Evolutionary conservation across 2,797 vertebrate species (phyloP), one percentile per base, ranked within the genome.

Genomic region (Coregonus ussuriensis): DNA sequence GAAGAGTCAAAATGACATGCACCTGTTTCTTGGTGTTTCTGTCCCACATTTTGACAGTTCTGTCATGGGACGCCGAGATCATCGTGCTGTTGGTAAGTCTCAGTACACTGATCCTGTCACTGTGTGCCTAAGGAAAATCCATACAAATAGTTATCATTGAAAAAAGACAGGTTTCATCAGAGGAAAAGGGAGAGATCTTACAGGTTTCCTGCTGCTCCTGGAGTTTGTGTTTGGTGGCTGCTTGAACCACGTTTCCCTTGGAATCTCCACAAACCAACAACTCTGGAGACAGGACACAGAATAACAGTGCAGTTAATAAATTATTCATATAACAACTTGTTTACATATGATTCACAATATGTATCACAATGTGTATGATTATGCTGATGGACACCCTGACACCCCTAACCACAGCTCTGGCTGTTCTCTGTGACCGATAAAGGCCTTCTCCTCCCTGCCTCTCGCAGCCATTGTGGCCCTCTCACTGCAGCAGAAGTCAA

Each of bases 21-120:
- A 47, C 9, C 41, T 47, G 41, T 47, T 93, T 95, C 90, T 95
- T 95, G 6, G 93, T 95, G 77, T 78, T 76, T 85, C 92, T 88
- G 82, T 96, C 92, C 96, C 96, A 97, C 79, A 98, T 97, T 25
- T 25, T 97, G 82, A 98, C 88, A 0, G 94, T 95, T 78, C 84
- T 83, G 85, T 97, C 97, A 3, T 25, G 25, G 25, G 25, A 25
- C 25, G 25, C 25, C 86, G 96, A 96, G 86, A 97, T 89, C 83
- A 97, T 92, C 82, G 82, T 80, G 72, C 77, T 86, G 14, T 90
- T 85, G 0, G 94, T 94, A 37, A 96, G 78, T 37, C 87, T 92
- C 79, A 98, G 89, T 29, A 88, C 93, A 7, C 91, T 95, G 87
- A 98, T 89, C 79, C 86, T 81, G 84, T 91, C 94, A 4, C 82